Evolutionary conservation across 2,888 invertebrate genomes (phyloP), one percentile per base, ranked within the genome.

Genomic region (Protonemura montana): DNA sequence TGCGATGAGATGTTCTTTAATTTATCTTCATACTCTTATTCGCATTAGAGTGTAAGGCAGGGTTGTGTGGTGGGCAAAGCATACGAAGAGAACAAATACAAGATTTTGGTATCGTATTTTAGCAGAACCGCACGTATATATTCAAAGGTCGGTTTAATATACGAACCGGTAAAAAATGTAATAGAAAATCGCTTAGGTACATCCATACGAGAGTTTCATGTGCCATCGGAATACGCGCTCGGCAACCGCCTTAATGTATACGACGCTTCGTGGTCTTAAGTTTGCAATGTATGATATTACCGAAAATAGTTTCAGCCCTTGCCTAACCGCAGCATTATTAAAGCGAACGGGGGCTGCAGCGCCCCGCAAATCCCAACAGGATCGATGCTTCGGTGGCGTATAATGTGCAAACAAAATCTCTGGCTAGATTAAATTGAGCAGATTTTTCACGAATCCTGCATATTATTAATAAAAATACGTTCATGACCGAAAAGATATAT

Each of bases 231-330:
- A 59, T 59, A 59, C 21, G 59, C 6, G 59, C 21, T 59, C 59
- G 13, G 59, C 13, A 59, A 59, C 59, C 59, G 3, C 59, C 59
- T 59, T 59, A 16, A 10, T 59, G 59, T 59, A 59, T 59, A 59
- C n/a, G n/a, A n/a, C 59, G 59, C 59, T 59, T 59, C 59, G 59
- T 59, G 59, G 59, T 59, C 59, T 59, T 59, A 59, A 59, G 59
- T 59, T 59, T 59, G 59, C 59, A 59, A 59, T 59, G 59, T 59
- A 59, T 59, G 59, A 21, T 59, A 59, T 59, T 59, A 59, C 59
- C 13, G 59, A 59, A 21, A 59, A 21, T 21, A 59, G 59, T 59
- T 59, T 59, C 59, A 59, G 59, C 21, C 1, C 59, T 59, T 1
- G 59, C 59, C 59, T 21, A 59, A 21, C 59, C 59, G 21, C 59